Evolutionary conservation across 2,888 invertebrate genomes (phyloP).

Genomic region (Noctua janthina): DNA sequence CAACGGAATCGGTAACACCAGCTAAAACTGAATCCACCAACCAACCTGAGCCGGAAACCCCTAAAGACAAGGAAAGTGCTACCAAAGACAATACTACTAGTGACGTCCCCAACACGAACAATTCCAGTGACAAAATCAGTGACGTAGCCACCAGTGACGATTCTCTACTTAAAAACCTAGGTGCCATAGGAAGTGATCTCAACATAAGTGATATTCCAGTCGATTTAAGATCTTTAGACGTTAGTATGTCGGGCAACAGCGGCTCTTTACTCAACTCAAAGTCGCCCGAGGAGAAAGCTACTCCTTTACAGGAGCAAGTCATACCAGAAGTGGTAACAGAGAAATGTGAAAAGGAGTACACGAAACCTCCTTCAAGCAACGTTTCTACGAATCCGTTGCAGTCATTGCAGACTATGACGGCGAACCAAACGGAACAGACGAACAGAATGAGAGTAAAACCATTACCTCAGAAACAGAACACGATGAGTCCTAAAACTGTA

Average conservation of each 20-base stretch:
- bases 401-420: constrained; percentile 86
- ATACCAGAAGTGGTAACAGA: constrained; percentile 83
- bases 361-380: constrained; percentile 76
- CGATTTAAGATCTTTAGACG: constrained; percentile 90
- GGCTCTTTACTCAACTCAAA: constrained; percentile 85
- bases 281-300: constrained; percentile 84
- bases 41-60: constrained; percentile 78
- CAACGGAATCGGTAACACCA: constrained; percentile 88
- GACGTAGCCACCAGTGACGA: constrained; percentile 89
- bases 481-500: constrained; percentile 83
- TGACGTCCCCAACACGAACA: constrained; percentile 82
- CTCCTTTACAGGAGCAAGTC: constrained; percentile 84
- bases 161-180: constrained; percentile 89
- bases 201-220: constrained; percentile 90
- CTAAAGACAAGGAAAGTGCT: constrained; percentile 78
- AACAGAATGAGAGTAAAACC: constrained; percentile 82
- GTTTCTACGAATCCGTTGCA: constrained; percentile 81
- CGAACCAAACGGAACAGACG: constrained; percentile 84
- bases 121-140: constrained; percentile 88
- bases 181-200: constrained; percentile 91
- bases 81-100: constrained; percentile 84
- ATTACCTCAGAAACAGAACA: constrained; percentile 83
- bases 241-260: constrained; percentile 89
- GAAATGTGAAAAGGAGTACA: constrained; percentile 79
- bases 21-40: constrained; percentile 86